Conservation (phyloP, 1,140 invertebrate species). For the Bombyx mori region DNA sequence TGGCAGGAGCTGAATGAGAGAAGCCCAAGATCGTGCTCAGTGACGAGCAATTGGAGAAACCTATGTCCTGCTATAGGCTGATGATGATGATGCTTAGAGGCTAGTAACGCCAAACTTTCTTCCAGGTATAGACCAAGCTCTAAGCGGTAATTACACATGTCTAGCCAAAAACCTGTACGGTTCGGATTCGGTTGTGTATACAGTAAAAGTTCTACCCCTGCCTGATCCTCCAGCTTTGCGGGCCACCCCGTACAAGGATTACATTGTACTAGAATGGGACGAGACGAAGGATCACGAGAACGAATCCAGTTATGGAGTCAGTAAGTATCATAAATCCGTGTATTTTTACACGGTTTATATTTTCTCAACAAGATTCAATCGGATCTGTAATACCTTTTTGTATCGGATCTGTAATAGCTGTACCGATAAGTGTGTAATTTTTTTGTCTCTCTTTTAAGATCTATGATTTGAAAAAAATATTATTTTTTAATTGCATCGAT, state of each 20-base stretch:
- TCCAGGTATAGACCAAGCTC: conserved; percentile 71
- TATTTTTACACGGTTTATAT: not conserved
- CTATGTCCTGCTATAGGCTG: too few relatives aligned
- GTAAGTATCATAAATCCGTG: conserved; percentile 28
- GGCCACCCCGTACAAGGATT: conserved; percentile 76
- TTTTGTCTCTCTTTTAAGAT: too few relatives aligned
- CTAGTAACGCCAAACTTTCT: too few relatives aligned
- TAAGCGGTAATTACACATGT: conserved; percentile 89
- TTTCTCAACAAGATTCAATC: not conserved
- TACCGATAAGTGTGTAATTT: too few relatives aligned
- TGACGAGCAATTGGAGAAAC: too few relatives aligned
- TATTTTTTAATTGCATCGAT: too few relatives aligned
- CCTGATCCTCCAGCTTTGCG: conserved; percentile 77
- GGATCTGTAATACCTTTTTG: not conserved
- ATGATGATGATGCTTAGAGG: too few relatives aligned
- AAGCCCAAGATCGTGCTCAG: too few relatives aligned
- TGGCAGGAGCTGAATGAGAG: too few relatives aligned
- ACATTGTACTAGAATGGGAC: conserved; percentile 76
- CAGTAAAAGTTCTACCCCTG: conserved; percentile 81
- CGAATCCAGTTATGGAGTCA: conserved; percentile 41
- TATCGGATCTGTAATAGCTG: not conserved
- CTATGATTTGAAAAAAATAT: too few relatives aligned
- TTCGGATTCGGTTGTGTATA: conserved; percentile 84
- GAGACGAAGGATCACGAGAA: conserved; percentile 35
- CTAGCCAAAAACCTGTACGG: conserved; percentile 86